phyloP scores from a whole-genome alignment of 2,888 invertebrate species.

The Patella pellucida region DNA sequence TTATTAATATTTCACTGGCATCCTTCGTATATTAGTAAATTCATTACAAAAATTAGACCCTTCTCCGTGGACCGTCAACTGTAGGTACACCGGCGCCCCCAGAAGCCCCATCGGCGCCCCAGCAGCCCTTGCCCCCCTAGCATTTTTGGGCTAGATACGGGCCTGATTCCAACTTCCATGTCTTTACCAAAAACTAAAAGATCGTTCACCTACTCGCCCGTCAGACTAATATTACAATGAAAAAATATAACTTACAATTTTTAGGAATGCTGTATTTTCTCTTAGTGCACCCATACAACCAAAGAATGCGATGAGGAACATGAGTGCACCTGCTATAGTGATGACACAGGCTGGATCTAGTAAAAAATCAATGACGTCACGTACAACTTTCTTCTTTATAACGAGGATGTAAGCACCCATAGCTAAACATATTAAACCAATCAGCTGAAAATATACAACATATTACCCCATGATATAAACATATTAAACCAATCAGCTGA shows the following conservation, averaged over 20 bases:
- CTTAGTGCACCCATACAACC: slow-evolving; percentile 65
- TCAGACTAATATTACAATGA: background rate
- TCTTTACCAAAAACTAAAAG: too few species aligned
- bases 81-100: too few species aligned
- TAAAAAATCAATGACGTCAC: slow-evolving; percentile 63
- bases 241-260: slow-evolving; percentile 51
- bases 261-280: slow-evolving; percentile 62
- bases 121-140: too few species aligned
- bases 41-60: too few species aligned
- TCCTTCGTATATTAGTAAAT: too few species aligned
- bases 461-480: slow-evolving; percentile 13
- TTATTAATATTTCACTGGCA: too few species aligned
- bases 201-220: background rate
- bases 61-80: too few species aligned
- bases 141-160: too few species aligned
- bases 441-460: slow-evolving; percentile 46
- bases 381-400: slow-evolving; percentile 60
- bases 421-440: slow-evolving; percentile 49
- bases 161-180: too few species aligned
- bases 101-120: too few species aligned
- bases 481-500: too few species aligned
- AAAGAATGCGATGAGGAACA: slow-evolving; percentile 56
- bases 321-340: slow-evolving; percentile 58
- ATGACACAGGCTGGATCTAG: slow-evolving; percentile 65
- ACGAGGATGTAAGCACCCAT: slow-evolving; percentile 60